phyloP scores from a whole-genome alignment of 2,113 vertebrate genomes.

The Tiliqua scincoides region DNA sequence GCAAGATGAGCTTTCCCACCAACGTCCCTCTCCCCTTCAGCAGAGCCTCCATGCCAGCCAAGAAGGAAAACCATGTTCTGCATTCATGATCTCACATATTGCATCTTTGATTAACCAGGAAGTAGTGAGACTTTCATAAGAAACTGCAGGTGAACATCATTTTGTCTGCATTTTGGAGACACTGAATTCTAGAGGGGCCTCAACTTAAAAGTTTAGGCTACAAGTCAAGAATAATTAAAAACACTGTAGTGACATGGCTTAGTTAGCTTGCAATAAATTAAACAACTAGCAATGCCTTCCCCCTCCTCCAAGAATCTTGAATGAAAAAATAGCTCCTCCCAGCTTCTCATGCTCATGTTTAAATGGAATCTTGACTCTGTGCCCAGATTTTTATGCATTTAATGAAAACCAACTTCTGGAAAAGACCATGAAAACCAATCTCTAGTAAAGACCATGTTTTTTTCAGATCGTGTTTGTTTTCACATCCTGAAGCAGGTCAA shows the following conservation, averaged over 20 bases:
- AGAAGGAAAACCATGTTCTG: too few species aligned
- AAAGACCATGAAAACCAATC: not conserved
- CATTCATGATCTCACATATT: too few species aligned
- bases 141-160: not conserved
- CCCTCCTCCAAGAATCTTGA: not conserved
- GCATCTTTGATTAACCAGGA: too few species aligned
- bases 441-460: not conserved
- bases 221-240: not conserved
- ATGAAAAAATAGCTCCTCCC: not conserved
- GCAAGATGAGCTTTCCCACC: too few species aligned
- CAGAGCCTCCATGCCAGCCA: too few species aligned
- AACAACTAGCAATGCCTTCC: not conserved
- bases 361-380: not conserved
- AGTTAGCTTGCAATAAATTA: slow-evolving; percentile 1
- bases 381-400: slow-evolving; percentile 1
- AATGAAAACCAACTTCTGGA: not conserved
- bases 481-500: not conserved
- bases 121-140: too few species aligned
- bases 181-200: not conserved
- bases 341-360: not conserved
- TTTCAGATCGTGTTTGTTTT: not conserved
- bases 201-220: not conserved
- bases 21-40: too few species aligned
- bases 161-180: not conserved
- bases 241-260: not conserved